Percentiles rank a stretch among this genome's conserved stretches.
These are phyloP conservation scores for Anniella stebbinsi DNA, from an alignment of 2,797 vertebrate species.

Conservation along the genomic window DNA sequence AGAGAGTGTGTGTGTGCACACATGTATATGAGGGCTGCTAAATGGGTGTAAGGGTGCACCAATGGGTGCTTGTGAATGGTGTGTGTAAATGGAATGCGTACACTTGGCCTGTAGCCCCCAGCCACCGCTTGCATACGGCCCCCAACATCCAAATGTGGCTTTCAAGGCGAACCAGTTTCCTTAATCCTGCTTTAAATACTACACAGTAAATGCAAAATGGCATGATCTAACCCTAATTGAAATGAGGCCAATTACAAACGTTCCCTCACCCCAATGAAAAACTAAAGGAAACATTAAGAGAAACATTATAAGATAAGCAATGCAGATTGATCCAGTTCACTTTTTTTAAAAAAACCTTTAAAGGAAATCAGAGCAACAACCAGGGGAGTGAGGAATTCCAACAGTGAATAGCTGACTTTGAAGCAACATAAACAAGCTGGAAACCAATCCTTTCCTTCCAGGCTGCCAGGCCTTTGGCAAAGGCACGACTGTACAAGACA, in stretches of 20 bases:
- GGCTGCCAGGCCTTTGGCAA: conserved; percentile 20
- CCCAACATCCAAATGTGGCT: too few species aligned
- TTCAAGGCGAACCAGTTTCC: too few species aligned
- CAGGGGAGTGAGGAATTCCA: not conserved
- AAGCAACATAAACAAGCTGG: conserved; percentile 37
- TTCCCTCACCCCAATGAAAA: too few species aligned
- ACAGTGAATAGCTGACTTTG: conserved; percentile 5
- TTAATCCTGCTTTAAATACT: not conserved
- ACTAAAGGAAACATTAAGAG: not conserved
- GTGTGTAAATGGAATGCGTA: too few species aligned
- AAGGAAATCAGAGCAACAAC: not conserved
- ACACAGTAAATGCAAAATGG: too few species aligned
- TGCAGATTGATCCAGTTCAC: not conserved
- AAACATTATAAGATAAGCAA: not conserved
- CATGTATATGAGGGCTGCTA: too few species aligned
- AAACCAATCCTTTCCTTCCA: not conserved
- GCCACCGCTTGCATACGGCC: too few species aligned
- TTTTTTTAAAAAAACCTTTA: not conserved
- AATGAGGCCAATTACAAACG: not conserved
- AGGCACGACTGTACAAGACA: not conserved
- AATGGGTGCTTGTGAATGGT: too few species aligned
- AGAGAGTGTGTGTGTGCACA: too few species aligned
- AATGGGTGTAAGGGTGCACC: too few species aligned
- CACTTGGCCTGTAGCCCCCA: too few species aligned
- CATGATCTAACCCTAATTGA: not conserved